A percentile compares a stretch with the other conserved stretches of the same genome.
Conservation (phyloP, 2,888 invertebrate species). For the Dorcus parallelipipedus region DNA sequence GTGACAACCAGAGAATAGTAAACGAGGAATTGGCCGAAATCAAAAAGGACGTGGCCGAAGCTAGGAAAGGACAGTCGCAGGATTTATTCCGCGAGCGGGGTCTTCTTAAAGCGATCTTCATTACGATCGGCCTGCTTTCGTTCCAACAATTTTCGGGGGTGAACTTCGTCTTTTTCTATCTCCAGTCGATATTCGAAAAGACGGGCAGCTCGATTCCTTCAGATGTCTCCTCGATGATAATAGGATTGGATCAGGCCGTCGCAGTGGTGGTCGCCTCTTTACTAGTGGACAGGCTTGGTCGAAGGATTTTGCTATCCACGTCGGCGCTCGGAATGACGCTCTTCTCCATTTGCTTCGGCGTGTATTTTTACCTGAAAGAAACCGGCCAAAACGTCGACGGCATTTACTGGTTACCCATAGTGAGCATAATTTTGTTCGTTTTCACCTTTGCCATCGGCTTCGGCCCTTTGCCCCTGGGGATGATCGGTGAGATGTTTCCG, state of each 20-base stretch:
- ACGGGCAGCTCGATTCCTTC: constrained; percentile 49
- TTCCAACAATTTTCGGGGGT: constrained; percentile 56
- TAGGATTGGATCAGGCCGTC: no score
- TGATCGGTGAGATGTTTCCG: constrained; percentile 77
- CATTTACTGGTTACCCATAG: constrained; percentile 70
- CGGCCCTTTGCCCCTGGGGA: constrained; percentile 75
- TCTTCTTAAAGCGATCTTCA: constrained; percentile 45
- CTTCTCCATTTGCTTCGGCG: constrained; percentile 56
- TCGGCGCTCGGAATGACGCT: constrained; percentile 66
- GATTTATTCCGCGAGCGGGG: constrained; percentile 33
- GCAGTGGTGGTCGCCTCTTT: no score
- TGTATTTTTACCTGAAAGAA: constrained; percentile 48
- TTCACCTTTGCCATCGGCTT: constrained; percentile 70
- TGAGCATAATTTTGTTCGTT: constrained; percentile 68
- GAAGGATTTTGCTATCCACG: constrained; percentile 65
- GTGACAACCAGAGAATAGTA: constrained; percentile 54
- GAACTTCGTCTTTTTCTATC: constrained; percentile 74
- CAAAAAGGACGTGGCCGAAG: constrained; percentile 36
- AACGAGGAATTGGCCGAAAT: constrained; percentile 56
- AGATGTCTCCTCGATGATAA: constrained; percentile 62
- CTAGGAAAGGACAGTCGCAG: constrained; percentile 41
- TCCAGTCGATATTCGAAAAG: constrained; percentile 64
- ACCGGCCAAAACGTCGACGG: constrained; percentile 51
- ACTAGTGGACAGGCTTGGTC: constrained; percentile 71
- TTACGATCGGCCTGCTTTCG: constrained; percentile 37